These are phyloP conservation scores for Dromiciops gliroides DNA, from an alignment of 2,113 vertebrate genomes.

Conservation along the genomic window DNA sequence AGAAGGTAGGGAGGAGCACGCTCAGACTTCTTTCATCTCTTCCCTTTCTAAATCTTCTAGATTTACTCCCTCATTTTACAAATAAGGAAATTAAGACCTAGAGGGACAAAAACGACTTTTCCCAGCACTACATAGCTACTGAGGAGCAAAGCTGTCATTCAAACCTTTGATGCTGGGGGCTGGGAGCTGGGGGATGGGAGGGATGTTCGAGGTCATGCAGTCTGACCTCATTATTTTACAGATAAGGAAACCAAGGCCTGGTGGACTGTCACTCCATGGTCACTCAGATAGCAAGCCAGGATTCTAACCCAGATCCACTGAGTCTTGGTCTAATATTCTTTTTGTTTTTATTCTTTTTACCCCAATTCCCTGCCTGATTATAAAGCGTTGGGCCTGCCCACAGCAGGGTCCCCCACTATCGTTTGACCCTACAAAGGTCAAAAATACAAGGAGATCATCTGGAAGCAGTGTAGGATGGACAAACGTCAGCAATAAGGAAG, in stretches of 20 bases:
- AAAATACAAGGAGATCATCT: not conserved
- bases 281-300: not conserved
- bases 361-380: not conserved
- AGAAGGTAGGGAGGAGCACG: no score
- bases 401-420: rapidly evolving
- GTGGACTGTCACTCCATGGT: rapidly evolving
- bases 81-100: no score
- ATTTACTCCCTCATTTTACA: no score
- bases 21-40: no score
- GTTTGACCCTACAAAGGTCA: not conserved
- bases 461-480: not conserved
- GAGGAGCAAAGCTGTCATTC: no score
- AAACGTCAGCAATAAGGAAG: not conserved
- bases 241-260: not conserved
- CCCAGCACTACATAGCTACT: no score
- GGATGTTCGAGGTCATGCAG: no score
- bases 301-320: not conserved
- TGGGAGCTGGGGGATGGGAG: no score
- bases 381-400: not conserved
- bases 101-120: no score
- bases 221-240: not conserved
- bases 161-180: no score
- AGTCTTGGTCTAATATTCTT: no score
- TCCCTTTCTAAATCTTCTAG: no score
- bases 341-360: not conserved